Conservation (phyloP, 2,888 invertebrate species). For the Orthonychiurus folsomi region DNA sequence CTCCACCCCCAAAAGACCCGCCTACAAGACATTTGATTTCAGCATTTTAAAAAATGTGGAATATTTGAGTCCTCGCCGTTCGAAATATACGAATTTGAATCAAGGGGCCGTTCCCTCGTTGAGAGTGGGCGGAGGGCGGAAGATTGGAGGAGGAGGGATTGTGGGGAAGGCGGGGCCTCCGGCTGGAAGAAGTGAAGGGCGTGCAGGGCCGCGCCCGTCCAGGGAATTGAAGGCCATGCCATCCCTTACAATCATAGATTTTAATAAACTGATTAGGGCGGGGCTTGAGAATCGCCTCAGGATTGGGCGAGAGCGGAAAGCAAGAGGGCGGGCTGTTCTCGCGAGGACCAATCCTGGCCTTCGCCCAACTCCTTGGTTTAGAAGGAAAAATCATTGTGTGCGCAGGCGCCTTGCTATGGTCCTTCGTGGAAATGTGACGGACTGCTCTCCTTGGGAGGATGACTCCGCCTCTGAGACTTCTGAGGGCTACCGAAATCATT, state of each 20-base stretch:
- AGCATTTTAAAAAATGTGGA: conserved; percentile 15
- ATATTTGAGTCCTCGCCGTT: not conserved
- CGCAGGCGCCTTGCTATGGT: conserved; percentile 27
- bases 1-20: conserved; percentile 14
- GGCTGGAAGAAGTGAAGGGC: not conserved
- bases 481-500: not conserved
- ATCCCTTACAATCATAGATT: conserved; percentile 62
- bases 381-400: conserved; percentile 19
- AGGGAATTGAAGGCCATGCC: conserved; percentile 48
- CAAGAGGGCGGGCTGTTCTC: not conserved
- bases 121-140: conserved; percentile 15
- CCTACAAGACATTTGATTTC: conserved; percentile 39
- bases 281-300: conserved; percentile 46
- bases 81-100: not conserved
- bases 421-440: conserved; percentile 36
- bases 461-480: no score
- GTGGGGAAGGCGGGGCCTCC: conserved; percentile 21
- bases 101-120: not conserved
- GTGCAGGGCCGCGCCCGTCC: not conserved
- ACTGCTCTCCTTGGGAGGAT: conserved; percentile 38
- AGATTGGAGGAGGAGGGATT: conserved; percentile 40
- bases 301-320: not conserved
- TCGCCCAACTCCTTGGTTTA: not conserved
- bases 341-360: not conserved
- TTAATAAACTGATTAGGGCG: conserved; percentile 58